Base-by-base conservation (phyloP, 64 coral and sea anemone species). In the Orbicella faveolata region DNA sequence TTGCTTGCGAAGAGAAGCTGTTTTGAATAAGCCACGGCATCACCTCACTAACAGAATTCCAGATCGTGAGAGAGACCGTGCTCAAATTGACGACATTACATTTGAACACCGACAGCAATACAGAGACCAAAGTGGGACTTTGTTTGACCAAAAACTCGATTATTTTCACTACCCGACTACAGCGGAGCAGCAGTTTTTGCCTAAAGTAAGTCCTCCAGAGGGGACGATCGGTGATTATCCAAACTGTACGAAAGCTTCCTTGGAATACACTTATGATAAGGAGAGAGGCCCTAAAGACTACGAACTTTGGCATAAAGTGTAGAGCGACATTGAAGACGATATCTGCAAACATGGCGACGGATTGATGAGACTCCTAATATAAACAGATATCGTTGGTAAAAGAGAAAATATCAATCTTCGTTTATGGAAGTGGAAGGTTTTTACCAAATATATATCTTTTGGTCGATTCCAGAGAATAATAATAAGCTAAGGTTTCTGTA, bases 121-220 rank as follows among this genome's bases (percentile, higher is more conserved):
- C 72, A 87, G 86, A 39, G 97, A 99, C 75, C 79, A 93, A 67
- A 99, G 90, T 70, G 91, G 90, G 12, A 95, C 94, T 30, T 52
- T 93, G 16, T 90, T 89, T 35, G 92, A 93, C 1, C 90, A 93
- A 34, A 89, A 89, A 86, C 83, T 99, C n/a, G 84, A 84, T 36
- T 96, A 88, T 87, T 99, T 95, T 89, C 91, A 99, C 75, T 89
- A 95, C 21, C 97, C 97, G 15, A 99, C 97, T 0, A 92, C 93
- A 65, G 97, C 97, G 1, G 90, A 93, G 13, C 72, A 93, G 39
- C 93, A 95, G 76, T 99, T 99, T 78, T 62, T 93, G 18, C 94
- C 91, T 0, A 77, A 67, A 37, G 81, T 83, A 19, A 74, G 72
- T 20, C 80, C 83, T 30, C 83, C 88, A 2, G 77, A 76, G 34